These are phyloP conservation scores for Drosophila ezoana DNA, from an alignment of 2,888 invertebrate species.

Conservation along the genomic window DNA sequence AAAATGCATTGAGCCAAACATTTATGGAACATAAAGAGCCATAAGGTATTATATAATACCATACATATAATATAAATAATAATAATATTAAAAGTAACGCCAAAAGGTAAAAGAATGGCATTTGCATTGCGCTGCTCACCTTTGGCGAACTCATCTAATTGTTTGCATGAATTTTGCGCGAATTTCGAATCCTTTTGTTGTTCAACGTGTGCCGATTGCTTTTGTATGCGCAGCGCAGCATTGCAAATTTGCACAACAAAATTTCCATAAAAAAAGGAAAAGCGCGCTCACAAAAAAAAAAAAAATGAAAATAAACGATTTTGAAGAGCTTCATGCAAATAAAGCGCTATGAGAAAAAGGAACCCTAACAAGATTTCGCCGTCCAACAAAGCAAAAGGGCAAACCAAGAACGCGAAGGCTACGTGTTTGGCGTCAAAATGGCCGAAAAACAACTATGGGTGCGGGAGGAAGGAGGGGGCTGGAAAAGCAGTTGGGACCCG, in stretches of 20 bases:
- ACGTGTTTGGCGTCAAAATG: slow-evolving; percentile 80
- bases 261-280: slow-evolving; percentile 58
- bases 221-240: slow-evolving; percentile 68
- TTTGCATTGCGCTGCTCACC: slow-evolving; percentile 36
- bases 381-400: slow-evolving; percentile 55
- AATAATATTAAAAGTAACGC: background rate
- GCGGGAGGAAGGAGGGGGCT: slow-evolving; percentile 1
- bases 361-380: slow-evolving; percentile 73
- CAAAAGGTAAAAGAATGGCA: slow-evolving; percentile 16
- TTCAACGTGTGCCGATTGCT: slow-evolving; percentile 46
- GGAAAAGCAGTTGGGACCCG: too few relatives aligned
- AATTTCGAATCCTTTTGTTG: slow-evolving; percentile 57
- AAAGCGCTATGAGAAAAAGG: slow-evolving; percentile 38
- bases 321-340: slow-evolving; percentile 62
- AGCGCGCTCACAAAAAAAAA: background rate
- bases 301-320: slow-evolving; percentile 69
- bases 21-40: background rate
- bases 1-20: slow-evolving; percentile 10
- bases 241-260: slow-evolving; percentile 74
- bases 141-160: slow-evolving; percentile 53
- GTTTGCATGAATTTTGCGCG: slow-evolving; percentile 38
- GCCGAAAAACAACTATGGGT: slow-evolving; percentile 48
- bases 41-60: too few relatives aligned
- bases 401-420: slow-evolving; percentile 48
- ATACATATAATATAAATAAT: background rate